phyloP scores from a whole-genome alignment of 2,113 vertebrate genomes.

The Empidonax traillii region DNA sequence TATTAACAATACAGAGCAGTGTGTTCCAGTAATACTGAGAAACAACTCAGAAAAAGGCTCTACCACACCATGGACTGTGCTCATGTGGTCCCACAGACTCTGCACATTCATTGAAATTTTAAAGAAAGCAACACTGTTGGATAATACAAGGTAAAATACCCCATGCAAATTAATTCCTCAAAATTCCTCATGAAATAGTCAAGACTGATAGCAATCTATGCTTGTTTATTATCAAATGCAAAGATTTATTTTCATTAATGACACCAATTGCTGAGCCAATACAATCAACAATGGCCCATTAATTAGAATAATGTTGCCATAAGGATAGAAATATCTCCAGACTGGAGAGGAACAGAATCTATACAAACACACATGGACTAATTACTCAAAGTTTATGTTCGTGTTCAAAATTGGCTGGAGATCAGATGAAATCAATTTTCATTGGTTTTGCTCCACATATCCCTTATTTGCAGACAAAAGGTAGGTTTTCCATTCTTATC shows the following conservation, averaged over 20 bases:
- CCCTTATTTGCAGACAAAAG: constrained; percentile 50
- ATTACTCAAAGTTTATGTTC: constrained; percentile 61
- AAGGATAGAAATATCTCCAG: constrained; percentile 40
- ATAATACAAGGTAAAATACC: not conserved
- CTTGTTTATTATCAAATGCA: constrained; percentile 3
- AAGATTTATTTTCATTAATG: not conserved
- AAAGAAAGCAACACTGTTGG: not conserved
- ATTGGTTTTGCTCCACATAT: constrained; percentile 43
- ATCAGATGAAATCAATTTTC: constrained; percentile 54
- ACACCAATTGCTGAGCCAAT: not conserved
- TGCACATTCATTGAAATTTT: not conserved
- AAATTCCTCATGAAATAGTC: not conserved
- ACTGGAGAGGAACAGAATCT: constrained; percentile 14
- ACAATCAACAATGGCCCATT: not conserved
- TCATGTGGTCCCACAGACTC: not conserved
- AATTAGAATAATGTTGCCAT: constrained; percentile 1
- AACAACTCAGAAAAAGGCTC: not conserved
- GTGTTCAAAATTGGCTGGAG: constrained; percentile 57
- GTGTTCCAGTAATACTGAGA: not conserved
- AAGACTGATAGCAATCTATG: not conserved
- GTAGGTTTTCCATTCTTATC: not conserved
- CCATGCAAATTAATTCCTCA: not conserved
- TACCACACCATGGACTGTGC: not conserved
- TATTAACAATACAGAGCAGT: not conserved
- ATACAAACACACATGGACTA: constrained; percentile 37